Base-by-base conservation (phyloP, 1,140 invertebrate genomes). In the Papilio glaucus region DNA sequence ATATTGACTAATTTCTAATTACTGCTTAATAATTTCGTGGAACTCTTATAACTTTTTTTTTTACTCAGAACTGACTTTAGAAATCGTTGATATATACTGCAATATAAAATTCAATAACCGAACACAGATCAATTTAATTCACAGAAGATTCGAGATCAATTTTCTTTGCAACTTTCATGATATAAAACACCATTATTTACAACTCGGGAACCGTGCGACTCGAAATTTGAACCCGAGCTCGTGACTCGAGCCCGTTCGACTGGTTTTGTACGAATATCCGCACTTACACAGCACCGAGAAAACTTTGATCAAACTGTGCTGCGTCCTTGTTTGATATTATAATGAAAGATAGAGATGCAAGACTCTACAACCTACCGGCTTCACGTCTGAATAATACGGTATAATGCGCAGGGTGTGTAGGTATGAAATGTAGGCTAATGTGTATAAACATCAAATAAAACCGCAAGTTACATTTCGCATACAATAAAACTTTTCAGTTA, bases 181-280 rank as follows among this genome's bases (percentile, higher is more conserved):
- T 72, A 42, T 53, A 49, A 57, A 63, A 65, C 72, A 63, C 73
- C 77, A 78, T 82, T 84, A 86, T 85, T 87, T 85, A 85, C 80
- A n/a, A 83, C 81, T 86, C 71, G 57, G 76, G 77, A 77, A 75
- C 79, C 76, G 73, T 76, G 80, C 82, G 78, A 79, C 76, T 82
- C 81, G 87, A 85, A 89, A 88, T 87, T 85, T 79, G 85, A 89
- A 87, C 82, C 82, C 72, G 41, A 65, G 84, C 73, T 87, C 87
- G 86, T 89, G 87, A 89, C 86, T 87, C 77, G 82, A 74, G 73
- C 80, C 78, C 74, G 84, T 79, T 73, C 74, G 79, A 87, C 87
- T 78, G 86, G 87, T 89, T 86, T 85, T 72, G 78, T 77, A 83
- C 76, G 75, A 78, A 78, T 77, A 77, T 73, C 72, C 75, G 73